Conservation (phyloP, 2,888 invertebrate species). For the Calameuta filiformis region DNA sequence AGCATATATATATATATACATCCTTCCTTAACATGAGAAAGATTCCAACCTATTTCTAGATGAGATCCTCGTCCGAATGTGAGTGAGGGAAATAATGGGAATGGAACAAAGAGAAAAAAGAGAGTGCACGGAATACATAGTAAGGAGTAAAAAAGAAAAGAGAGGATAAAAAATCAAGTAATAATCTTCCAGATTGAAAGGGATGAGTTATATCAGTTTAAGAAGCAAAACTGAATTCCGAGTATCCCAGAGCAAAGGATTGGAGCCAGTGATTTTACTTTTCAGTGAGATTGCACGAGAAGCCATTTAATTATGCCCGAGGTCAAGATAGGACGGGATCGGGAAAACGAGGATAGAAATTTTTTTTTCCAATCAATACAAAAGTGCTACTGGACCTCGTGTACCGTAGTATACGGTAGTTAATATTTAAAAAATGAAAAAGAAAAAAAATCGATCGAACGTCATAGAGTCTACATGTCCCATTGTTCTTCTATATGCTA, state of each 20-base stretch:
- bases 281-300: neutral
- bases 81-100: neutral
- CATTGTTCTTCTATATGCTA: neutral
- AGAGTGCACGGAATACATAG: neutral
- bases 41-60: neutral
- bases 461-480: neutral
- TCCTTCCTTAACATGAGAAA: neutral
- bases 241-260: neutral
- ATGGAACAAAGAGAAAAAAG: neutral
- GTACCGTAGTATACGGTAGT: neutral
- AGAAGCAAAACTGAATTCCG: neutral
- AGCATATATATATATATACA: too few relatives aligned
- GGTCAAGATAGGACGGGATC: neutral
- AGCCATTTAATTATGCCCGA: neutral
- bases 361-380: neutral
- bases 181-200: conserved; percentile 15
- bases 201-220: neutral
- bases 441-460: neutral
- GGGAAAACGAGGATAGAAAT: neutral
- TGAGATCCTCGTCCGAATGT: neutral
- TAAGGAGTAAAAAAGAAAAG: neutral
- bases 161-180: conserved; percentile 2
- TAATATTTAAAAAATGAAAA: neutral
- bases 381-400: neutral
- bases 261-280: neutral